A percentile compares a stretch with the other conserved stretches of the same genome.
phyloP scores from a whole-genome alignment of 2,797 vertebrate genomes.

The Oceanodroma leucorhoa region DNA sequence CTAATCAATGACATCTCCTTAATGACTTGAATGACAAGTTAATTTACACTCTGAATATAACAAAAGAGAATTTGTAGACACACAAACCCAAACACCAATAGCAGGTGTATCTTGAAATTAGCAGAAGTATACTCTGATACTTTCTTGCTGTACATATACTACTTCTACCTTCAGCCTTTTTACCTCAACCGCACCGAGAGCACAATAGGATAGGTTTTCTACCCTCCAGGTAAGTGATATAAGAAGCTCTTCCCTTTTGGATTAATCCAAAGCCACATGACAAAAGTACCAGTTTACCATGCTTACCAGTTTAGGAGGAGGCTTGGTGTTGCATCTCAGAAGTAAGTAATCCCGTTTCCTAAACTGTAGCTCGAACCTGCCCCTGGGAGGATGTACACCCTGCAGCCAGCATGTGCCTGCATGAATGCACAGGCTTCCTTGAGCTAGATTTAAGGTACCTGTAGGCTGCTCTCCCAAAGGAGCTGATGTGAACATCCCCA shows the following conservation, averaged over 20 bases:
- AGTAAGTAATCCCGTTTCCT: background rate
- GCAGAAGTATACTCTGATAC: background rate
- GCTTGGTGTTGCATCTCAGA: background rate
- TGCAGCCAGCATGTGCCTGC: background rate
- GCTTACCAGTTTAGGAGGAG: background rate
- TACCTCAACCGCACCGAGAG: background rate
- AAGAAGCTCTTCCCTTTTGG: background rate
- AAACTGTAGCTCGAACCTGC: rapidly evolving
- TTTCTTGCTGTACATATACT: background rate
- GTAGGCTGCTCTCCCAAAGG: rapidly evolving
- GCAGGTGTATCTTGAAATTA: background rate
- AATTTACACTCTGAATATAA: background rate
- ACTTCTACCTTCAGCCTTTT: background rate
- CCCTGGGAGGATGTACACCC: background rate
- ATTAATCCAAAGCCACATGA: background rate
- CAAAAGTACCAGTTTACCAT: background rate
- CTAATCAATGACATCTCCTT: background rate
- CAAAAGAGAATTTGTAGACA: background rate
- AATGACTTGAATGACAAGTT: background rate
- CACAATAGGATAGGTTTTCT: background rate
- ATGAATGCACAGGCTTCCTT: background rate
- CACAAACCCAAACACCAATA: background rate
- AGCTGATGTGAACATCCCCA: background rate
- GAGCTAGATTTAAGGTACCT: background rate
- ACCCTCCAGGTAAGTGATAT: background rate